phyloP scores from a whole-genome alignment of 1,140 invertebrate genomes.

The Atopsyche davidsoni region DNA sequence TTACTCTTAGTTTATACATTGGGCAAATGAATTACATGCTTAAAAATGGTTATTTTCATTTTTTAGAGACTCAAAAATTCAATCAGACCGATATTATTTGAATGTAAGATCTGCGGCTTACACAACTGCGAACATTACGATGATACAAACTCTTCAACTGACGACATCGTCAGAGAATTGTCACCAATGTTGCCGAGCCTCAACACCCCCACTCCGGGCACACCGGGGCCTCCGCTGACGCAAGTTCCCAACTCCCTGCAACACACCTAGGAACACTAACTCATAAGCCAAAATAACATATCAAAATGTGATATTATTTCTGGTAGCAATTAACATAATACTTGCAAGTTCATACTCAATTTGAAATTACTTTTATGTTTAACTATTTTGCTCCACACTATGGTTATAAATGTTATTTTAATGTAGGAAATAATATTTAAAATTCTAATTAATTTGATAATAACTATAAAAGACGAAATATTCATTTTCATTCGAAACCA shows the following conservation, averaged over 20 bases:
- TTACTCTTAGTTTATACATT: no score
- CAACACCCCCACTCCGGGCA: conserved; percentile 15
- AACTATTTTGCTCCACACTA: no score
- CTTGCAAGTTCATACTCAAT: no score
- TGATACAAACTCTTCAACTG: conserved; percentile 18
- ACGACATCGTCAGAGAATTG: conserved; percentile 22
- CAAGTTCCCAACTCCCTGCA: conserved; percentile 2
- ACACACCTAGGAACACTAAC: neutral
- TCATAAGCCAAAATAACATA: conserved; percentile 7
- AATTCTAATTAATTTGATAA: no score
- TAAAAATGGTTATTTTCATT: conserved; percentile 15
- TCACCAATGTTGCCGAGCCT: conserved; percentile 28
- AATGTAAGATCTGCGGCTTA: conserved; percentile 52
- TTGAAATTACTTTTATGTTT: no score
- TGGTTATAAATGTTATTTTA: no score
- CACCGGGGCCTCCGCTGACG: neutral
- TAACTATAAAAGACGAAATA: no score
- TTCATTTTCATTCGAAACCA: no score
- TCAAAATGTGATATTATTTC: conserved; percentile 13
- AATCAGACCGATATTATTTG: conserved; percentile 51
- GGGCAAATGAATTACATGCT: no score
- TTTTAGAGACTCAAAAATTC: conserved; percentile 51
- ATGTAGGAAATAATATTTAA: no score
- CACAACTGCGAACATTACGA: conserved; percentile 42
- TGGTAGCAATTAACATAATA: conserved; percentile 17